These are phyloP conservation scores for Piprites chloris DNA, from an alignment of 2,113 vertebrate species.

Conservation along the genomic window DNA sequence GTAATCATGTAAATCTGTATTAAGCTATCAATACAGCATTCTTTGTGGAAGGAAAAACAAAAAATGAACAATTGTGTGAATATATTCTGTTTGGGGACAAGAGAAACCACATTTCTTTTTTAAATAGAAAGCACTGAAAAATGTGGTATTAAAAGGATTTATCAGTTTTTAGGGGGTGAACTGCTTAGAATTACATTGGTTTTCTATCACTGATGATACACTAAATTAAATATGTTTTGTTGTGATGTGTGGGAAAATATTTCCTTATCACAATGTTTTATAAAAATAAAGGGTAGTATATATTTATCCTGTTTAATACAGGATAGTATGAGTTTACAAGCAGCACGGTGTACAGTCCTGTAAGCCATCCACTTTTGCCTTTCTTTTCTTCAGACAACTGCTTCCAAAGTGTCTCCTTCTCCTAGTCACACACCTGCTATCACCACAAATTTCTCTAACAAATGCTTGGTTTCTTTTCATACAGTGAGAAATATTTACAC, in stretches of 20 bases:
- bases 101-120: not conserved
- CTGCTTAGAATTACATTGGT: not conserved
- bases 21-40: not conserved
- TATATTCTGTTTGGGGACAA: not conserved
- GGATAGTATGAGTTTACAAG: not conserved
- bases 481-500: not conserved
- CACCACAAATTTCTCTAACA: not conserved
- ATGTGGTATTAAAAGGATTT: not conserved
- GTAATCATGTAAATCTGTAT: not conserved
- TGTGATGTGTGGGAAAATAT: not conserved
- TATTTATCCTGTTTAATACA: not conserved
- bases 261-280: not conserved
- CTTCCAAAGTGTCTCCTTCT: not conserved
- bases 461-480: not conserved
- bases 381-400: not conserved
- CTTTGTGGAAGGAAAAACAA: not conserved
- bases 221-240: not conserved
- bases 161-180: rapidly evolving
- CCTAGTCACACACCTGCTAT: not conserved
- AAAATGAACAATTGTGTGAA: not conserved
- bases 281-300: not conserved
- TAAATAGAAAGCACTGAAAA: not conserved
- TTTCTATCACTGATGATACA: not conserved
- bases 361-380: not conserved
- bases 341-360: not conserved